These are phyloP conservation scores for Rhingia campestris DNA, from an alignment of 2,888 invertebrate species.

Conservation along the genomic window DNA sequence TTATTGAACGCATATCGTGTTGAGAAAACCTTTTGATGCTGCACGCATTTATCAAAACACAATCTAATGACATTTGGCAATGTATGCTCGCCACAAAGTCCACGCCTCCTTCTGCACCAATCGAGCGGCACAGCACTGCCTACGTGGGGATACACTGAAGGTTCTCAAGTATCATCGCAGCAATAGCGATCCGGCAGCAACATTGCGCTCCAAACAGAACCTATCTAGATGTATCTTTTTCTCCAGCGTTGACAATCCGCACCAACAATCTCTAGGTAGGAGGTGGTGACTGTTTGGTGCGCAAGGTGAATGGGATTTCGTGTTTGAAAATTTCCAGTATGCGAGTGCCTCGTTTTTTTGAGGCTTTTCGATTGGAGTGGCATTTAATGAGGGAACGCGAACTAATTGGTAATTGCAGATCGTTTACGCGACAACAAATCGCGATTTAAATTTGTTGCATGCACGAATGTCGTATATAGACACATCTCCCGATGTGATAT, in stretches of 20 bases:
- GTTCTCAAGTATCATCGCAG: constrained; percentile 29
- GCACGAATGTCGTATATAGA: constrained; percentile 64
- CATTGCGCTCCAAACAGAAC: constrained; percentile 33
- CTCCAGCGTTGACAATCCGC: constrained; percentile 33
- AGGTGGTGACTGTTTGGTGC: constrained; percentile 59
- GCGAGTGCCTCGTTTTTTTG: constrained; percentile 7
- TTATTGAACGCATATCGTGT: constrained; percentile 48
- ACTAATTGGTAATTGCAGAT: constrained; percentile 73
- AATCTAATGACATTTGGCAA: constrained; percentile 59
- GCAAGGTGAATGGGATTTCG: constrained; percentile 71
- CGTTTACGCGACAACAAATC: constrained; percentile 69
- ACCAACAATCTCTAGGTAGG: constrained; percentile 51
- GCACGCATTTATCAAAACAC: constrained; percentile 68
- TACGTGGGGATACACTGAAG: constrained; percentile 45
- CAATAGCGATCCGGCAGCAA: constrained; percentile 27
- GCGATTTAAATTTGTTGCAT: constrained; percentile 71
- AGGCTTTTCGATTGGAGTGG: constrained; percentile 48
- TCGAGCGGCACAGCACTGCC: background rate
- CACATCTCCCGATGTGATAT: constrained; percentile 22
- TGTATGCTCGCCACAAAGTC: constrained; percentile 39
- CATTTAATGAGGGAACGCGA: constrained; percentile 70
- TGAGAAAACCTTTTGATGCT: constrained; percentile 34
- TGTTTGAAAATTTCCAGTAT: constrained; percentile 55
- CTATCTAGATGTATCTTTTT: constrained; percentile 55
- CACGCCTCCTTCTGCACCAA: constrained; percentile 60